A percentile compares a stretch with the other conserved stretches of the same genome.
Conservation (phyloP, 2,888 invertebrate genomes). For the Malthinus seriepunctatus region DNA sequence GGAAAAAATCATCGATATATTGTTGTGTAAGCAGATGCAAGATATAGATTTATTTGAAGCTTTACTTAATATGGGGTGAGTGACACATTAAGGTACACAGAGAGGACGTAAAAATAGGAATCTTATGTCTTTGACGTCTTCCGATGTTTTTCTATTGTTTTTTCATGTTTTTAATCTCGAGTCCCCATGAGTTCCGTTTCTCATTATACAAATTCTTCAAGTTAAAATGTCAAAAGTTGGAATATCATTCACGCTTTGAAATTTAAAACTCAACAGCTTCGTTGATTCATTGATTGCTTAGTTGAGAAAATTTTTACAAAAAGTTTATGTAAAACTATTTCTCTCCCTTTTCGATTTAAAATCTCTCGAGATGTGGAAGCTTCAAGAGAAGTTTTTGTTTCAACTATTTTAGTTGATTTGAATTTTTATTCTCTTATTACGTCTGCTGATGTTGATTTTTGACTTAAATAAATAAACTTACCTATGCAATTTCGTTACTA, state of each 20-base stretch:
- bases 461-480: no score
- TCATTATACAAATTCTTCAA: constrained; percentile 23
- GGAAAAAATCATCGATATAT: no score
- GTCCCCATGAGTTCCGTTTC: constrained; percentile 29
- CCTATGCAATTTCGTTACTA: no score
- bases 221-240: constrained; percentile 12
- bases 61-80: constrained; percentile 14
- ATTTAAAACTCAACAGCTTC: constrained; percentile 9
- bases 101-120: constrained; percentile 21
- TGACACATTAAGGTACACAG: constrained; percentile 18
- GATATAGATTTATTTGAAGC: constrained; percentile 12
- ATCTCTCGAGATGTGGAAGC: no score
- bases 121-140: constrained; percentile 19
- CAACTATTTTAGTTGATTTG: no score
- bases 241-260: constrained; percentile 21
- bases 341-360: no score
- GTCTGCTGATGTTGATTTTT: no score
- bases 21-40: constrained; percentile 15
- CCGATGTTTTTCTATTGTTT: constrained; percentile 25
- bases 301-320: no score
- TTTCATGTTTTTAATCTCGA: constrained; percentile 29
- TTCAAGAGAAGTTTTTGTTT: no score
- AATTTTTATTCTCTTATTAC: no score
- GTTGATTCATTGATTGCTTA: constrained; percentile 9
- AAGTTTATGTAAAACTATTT: no score